Conservation (phyloP, 2,113 vertebrate genomes). For the Lophura nycthemera region DNA sequence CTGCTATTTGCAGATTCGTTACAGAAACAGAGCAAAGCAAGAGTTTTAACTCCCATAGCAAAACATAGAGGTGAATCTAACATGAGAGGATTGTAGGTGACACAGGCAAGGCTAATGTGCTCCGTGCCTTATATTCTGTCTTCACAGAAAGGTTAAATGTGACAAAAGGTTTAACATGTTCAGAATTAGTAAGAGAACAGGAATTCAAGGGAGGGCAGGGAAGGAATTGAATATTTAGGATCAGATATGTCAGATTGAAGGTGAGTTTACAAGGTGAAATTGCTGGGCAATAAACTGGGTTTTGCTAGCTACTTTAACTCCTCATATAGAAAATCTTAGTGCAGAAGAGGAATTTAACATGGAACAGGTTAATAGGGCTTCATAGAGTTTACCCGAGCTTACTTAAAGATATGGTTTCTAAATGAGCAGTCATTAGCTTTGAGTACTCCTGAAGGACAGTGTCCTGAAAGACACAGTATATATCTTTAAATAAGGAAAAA, state of each 20-base stretch:
- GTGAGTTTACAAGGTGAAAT: constrained; percentile 30
- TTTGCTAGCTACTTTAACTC: background rate
- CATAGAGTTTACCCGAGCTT: background rate
- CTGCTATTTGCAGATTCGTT: background rate
- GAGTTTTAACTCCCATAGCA: background rate
- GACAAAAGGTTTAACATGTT: background rate
- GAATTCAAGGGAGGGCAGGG: background rate
- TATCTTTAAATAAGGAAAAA: background rate
- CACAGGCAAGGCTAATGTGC: background rate
- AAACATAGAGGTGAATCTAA: background rate
- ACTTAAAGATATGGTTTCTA: background rate
- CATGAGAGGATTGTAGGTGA: background rate
- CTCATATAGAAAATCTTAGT: background rate
- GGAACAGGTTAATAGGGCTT: constrained; percentile 21
- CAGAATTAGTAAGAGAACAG: background rate
- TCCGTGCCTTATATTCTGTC: background rate
- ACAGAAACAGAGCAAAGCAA: background rate
- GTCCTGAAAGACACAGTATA: background rate
- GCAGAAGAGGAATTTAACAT: background rate
- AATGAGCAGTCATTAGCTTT: constrained; percentile 6
- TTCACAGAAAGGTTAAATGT: background rate
- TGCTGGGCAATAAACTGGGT: background rate
- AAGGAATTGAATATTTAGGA: background rate
- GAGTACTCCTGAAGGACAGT: background rate
- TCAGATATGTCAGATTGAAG: background rate